phyloP scores from a whole-genome alignment of 2,797 vertebrate genomes.

The Carcharodon carcharias region DNA sequence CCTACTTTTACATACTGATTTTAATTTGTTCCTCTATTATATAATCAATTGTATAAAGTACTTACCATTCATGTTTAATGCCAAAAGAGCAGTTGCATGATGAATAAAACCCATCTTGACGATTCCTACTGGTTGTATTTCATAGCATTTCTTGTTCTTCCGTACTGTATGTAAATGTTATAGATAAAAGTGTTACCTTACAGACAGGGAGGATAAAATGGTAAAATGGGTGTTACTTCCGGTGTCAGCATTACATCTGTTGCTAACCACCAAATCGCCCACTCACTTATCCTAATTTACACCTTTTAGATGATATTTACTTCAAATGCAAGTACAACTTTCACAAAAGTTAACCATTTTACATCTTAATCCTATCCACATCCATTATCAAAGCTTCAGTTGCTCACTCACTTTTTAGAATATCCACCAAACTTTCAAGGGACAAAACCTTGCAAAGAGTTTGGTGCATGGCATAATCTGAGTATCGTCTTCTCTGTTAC shows the following conservation, averaged over 20 bases:
- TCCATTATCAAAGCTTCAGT: neutral
- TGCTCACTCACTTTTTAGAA: neutral
- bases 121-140: neutral
- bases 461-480: neutral
- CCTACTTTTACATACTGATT: neutral
- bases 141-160: neutral
- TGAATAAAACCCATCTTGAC: conserved; percentile 12
- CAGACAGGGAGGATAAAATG: neutral
- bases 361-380: neutral
- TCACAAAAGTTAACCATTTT: neutral
- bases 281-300: neutral
- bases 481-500: neutral
- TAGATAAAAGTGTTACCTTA: neutral
- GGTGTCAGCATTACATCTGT: neutral
- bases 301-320: neutral
- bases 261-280: neutral
- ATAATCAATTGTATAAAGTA: neutral
- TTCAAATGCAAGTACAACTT: conserved; percentile 18
- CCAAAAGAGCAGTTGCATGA: conserved; percentile 25
- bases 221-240: neutral
- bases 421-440: neutral
- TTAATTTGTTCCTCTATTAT: neutral
- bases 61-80: conserved; percentile 12
- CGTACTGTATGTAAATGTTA: neutral
- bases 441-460: neutral